Evolutionary conservation across 1,140 invertebrate genomes (phyloP).

Genomic region (Doryteuthis pealeii): DNA sequence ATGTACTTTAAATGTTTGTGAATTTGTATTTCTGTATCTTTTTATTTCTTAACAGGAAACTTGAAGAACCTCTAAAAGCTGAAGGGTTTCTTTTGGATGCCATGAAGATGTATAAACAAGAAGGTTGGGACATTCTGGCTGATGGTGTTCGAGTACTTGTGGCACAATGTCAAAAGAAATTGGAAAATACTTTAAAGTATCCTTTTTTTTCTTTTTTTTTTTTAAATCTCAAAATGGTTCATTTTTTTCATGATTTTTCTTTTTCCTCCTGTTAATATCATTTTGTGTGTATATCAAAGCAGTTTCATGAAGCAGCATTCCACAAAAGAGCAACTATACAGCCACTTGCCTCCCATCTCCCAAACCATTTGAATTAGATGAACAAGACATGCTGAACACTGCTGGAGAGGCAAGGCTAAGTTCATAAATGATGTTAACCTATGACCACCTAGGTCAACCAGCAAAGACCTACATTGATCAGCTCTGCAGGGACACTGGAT

Average conservation of each 20-base stretch:
- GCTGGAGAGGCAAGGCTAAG: no score
- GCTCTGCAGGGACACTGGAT: no score
- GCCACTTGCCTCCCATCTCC: no score
- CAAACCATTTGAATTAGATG: no score
- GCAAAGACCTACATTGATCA: no score
- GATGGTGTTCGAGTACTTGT: constrained; percentile 80
- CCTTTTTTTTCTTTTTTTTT: constrained; percentile 24
- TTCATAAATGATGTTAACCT: no score
- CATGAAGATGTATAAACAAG: constrained; percentile 80
- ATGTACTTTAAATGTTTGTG: no score
- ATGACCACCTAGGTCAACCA: no score
- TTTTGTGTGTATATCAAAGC: constrained; percentile 8
- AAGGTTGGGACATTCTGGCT: constrained; percentile 81
- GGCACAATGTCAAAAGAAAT: constrained; percentile 80
- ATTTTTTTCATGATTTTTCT: neutral
- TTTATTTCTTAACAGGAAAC: constrained; percentile 60
- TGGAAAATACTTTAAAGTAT: constrained; percentile 71
- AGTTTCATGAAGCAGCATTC: no score
- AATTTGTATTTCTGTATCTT: no score
- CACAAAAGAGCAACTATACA: no score
- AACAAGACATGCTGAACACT: no score
- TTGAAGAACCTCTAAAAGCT: constrained; percentile 84
- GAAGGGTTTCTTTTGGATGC: constrained; percentile 85
- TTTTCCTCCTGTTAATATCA: constrained; percentile 20
- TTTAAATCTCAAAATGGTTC: neutral